A percentile compares a stretch with the other conserved stretches of the same genome.
Evolutionary conservation across 2,888 invertebrate species (phyloP).

Genomic region (Phengaris arion): DNA sequence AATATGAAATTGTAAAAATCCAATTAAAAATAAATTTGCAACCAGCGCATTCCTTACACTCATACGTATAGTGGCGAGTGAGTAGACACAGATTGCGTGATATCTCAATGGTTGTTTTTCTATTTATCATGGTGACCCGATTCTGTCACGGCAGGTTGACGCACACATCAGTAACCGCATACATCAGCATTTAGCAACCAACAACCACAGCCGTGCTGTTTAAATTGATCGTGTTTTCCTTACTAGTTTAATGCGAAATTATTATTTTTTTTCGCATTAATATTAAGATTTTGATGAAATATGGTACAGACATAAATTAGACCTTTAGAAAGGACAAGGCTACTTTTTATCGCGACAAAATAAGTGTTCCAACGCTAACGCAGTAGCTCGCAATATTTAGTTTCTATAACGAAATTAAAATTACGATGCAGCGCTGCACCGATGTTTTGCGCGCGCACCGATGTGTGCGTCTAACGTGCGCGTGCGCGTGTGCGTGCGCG

Average conservation of each 20-base stretch:
- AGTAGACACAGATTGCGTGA: conserved; percentile 37
- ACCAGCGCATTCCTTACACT: neutral
- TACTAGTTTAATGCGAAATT: neutral
- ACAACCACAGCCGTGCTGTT: neutral
- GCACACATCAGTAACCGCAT: conserved; percentile 29
- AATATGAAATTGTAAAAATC: neutral
- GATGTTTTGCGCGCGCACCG: conserved; percentile 55
- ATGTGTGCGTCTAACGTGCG: conserved; percentile 45
- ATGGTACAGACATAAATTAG: neutral
- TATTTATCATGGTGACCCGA: conserved; percentile 42
- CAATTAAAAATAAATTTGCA: no score
- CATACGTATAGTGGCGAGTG: neutral
- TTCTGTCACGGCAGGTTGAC: conserved; percentile 37
- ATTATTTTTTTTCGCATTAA: no score
- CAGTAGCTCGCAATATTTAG: neutral
- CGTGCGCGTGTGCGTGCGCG: conserved; percentile 40
- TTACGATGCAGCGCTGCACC: conserved; percentile 68
- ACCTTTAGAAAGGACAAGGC: neutral
- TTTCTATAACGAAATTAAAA: conserved; percentile 64
- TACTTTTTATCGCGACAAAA: neutral
- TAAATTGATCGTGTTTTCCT: conserved; percentile 22
- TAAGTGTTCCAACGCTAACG: neutral
- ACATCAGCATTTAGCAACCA: conserved; percentile 11
- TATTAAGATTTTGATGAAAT: no score
- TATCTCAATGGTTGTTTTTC: conserved; percentile 39